Conservation (phyloP, 53 echinoderm and acorn worm genomes). For the Glandiceps talaboti region DNA sequence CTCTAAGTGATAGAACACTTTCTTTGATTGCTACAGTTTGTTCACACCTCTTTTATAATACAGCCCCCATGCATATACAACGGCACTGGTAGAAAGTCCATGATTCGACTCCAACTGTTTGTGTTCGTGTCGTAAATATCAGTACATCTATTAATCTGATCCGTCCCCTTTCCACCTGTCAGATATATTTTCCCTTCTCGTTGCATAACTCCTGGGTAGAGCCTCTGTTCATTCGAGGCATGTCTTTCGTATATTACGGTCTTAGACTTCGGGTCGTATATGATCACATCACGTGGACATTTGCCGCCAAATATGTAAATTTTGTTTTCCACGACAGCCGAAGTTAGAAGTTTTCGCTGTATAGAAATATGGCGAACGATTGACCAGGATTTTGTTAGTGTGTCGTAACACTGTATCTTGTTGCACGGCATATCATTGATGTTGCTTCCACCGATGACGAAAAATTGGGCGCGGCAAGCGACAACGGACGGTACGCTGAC, state of each 20-base stretch:
- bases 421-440: conserved; percentile 39
- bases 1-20: too few relatives aligned
- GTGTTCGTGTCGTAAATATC: conserved; percentile 42
- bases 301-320: conserved; percentile 44
- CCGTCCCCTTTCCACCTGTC: conserved; percentile 51
- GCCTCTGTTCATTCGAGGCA: conserved; percentile 36
- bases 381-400: conserved; percentile 33
- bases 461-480: conserved; percentile 23
- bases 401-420: conserved; percentile 43
- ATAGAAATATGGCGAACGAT: conserved; percentile 28
- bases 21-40: too few relatives aligned
- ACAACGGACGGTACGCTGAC: conserved; percentile 58
- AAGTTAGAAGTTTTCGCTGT: conserved; percentile 39
- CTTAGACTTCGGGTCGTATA: conserved; percentile 21
- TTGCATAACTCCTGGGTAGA: conserved; percentile 41
- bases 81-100: conserved; percentile 29
- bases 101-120: conserved; percentile 36
- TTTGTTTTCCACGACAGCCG: conserved; percentile 21
- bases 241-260: conserved; percentile 13
- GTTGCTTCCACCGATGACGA: conserved; percentile 56
- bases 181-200: conserved; percentile 39
- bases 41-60: not conserved
- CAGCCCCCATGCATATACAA: conserved; percentile 55
- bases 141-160: conserved; percentile 24
- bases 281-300: conserved; percentile 40